phyloP scores from a whole-genome alignment of 2,797 vertebrate species.

The Urocyon cinereoargenteus region DNA sequence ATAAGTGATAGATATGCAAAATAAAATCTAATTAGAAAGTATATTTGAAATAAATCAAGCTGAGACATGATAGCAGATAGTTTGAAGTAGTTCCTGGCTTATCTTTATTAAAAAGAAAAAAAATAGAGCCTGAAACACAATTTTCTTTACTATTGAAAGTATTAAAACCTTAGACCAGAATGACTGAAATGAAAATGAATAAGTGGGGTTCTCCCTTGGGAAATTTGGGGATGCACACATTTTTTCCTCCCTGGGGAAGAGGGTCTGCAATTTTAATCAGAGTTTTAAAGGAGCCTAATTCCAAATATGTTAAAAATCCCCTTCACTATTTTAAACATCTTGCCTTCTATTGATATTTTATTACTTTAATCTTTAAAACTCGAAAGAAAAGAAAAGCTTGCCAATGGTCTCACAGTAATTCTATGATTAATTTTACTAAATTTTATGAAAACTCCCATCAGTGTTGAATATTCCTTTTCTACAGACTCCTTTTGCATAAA shows the following conservation, averaged over 20 bases:
- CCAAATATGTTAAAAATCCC: neutral
- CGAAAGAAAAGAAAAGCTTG: neutral
- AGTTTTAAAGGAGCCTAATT: neutral
- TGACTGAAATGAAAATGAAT: neutral
- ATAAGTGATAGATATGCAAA: neutral
- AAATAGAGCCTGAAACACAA: neutral
- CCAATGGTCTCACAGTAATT: neutral
- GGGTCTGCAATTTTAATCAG: neutral
- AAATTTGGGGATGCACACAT: neutral
- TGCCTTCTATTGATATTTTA: neutral
- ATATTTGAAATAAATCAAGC: neutral
- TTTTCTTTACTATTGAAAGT: neutral
- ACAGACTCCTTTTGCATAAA: neutral
- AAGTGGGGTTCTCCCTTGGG: no score
- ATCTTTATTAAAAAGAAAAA: neutral
- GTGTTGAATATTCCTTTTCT: neutral
- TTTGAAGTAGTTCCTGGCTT: neutral
- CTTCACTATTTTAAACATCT: neutral
- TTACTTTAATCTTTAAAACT: neutral
- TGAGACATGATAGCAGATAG: neutral
- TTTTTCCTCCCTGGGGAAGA: neutral
- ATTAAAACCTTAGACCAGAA: neutral
- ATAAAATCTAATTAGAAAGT: neutral
- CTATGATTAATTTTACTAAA: neutral
- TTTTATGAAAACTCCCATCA: neutral